Evolutionary conservation across 2,797 vertebrate species (phyloP).

Genomic region (Cuculus canorus): DNA sequence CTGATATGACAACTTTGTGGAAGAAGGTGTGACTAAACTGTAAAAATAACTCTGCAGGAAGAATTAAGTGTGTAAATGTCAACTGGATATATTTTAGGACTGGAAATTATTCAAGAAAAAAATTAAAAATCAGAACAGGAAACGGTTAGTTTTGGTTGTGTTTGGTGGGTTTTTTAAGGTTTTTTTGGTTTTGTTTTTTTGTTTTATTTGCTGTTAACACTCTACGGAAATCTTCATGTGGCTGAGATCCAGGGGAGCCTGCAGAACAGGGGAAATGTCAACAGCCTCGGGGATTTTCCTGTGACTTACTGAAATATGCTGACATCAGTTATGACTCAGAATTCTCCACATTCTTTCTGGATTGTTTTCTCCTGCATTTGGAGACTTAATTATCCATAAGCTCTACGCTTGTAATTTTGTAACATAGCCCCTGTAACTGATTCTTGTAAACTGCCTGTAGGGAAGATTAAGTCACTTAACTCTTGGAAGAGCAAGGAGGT

Average conservation of each 20-base stretch:
- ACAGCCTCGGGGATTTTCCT: neutral
- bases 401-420: neutral
- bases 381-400: neutral
- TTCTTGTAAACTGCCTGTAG: neutral
- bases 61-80: neutral
- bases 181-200: no score
- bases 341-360: neutral
- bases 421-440: neutral
- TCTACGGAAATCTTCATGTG: neutral
- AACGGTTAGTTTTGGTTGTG: neutral
- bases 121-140: neutral
- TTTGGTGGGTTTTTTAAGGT: no score
- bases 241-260: neutral
- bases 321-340: neutral
- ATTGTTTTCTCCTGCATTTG: neutral
- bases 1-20: neutral
- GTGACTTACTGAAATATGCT: neutral
- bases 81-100: neutral
- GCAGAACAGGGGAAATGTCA: neutral
- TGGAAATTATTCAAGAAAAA: neutral
- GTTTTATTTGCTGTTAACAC: neutral
- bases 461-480: neutral
- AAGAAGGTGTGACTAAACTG: neutral
- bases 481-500: neutral
- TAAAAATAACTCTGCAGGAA: neutral